Base-by-base conservation (phyloP, 2,888 invertebrate genomes). In the Aporophyla lueneburgensis region DNA sequence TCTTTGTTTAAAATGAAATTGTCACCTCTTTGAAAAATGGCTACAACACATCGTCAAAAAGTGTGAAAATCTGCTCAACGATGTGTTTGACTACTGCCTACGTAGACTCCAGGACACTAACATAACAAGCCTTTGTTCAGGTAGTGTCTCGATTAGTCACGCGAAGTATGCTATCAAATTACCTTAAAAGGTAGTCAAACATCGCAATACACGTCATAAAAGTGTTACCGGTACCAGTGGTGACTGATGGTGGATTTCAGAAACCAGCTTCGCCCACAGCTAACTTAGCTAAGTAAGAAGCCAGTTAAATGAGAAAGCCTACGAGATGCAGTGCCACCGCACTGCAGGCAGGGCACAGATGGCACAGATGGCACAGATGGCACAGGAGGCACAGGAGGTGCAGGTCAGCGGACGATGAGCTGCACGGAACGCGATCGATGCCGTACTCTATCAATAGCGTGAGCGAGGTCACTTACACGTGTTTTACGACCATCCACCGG, bases 391-490 rank as follows among this genome's bases (percentile, higher is more conserved):
- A 40, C 12, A 5, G 19, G 81, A 79, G 86, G 78, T 85, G 72
- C 81, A 75, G 87, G 85, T 89, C 86, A 76, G 82, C 74, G 85
- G 21, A 78, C 86, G 40, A 62, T 16, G n/a, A 54, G 27, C 33
- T 19, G 21, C 51, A 40, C n/a, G n/a, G 12, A 43, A 51, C 54
- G 56, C 78, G 66, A 67, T 80, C 67, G 71, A 76, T 71, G 51
- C 33, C 27, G 24, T 24, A n/a, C 43, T 51, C 77, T 78, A 33
- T 61, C 70, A 24, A 54, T 78, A 71, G 70, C 73, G 78, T 73
- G 67, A 73, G 66, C 24, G 21, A n/a, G 59, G 14, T 63, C 71
- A 68, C 43, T 70, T 24, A 53, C 33, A 40, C 24, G 19, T 40
- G 19, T 43, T 67, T 58, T 16, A 62, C 33, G 53, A 54, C 6